Evolutionary conservation across 2,888 invertebrate genomes (phyloP), one percentile per base, ranked within the genome.

Genomic region (Rotaria magnacalcarata): DNA sequence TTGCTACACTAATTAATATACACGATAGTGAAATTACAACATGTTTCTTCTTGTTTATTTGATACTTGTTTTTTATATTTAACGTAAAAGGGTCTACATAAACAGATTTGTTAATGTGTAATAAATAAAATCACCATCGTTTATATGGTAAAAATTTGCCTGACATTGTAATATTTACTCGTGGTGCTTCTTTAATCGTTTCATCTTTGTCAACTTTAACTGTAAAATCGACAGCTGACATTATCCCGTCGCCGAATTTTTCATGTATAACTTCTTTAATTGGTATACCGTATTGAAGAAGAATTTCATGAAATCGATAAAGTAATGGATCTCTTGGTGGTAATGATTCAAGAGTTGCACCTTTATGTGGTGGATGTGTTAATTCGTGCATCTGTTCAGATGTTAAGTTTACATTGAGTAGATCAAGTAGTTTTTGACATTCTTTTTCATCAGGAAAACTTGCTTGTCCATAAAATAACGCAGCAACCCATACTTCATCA

Each of bases 211-310:
- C 80, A 24, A 80, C 34, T 80, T 80, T 80, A 24, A 80, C 8
- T 80, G 80, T 43, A 47, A 80, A 80, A 80, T 80, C 80, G 0
- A 80, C 47, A 11, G 80, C 80, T 24, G 47, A 47, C 80, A 80
- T 80, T 47, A 80, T 80, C 1, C 80, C 80, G 47, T 80, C 80
- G 16, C 80, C 80, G 8, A 80, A 80, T 80, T 80, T 80, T 80
- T 80, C 80, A 80, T 80, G 80, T 41, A 80, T 80, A 24, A 80
- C 19, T 80, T 80, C 80, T 80, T 80, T 80, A 47, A 80, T 80
- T 11, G 80, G 80, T 11, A 80, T 24, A 47, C 80, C 80, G 14
- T 47, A 80, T n/a, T n/a, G 24, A 43, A 47, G 47, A 24, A 80
- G 43, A 24, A 80, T 80, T n/a, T 80, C 80, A 47, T 80, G 47